phyloP scores from a whole-genome alignment of 2,797 vertebrate genomes.

The Hybognathus amarus region DNA sequence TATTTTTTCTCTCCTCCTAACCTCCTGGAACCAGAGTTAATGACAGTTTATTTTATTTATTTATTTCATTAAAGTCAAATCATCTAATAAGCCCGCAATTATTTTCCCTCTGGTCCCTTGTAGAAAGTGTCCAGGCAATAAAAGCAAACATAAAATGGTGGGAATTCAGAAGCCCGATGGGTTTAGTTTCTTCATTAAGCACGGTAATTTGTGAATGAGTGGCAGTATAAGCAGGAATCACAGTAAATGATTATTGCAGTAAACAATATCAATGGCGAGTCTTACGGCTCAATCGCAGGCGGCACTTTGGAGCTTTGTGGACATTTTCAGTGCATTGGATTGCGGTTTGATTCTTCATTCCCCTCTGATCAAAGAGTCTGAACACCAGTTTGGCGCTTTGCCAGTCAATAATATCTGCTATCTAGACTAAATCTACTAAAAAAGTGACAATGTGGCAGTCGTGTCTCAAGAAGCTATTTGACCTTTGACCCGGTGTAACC shows the following conservation, averaged over 20 bases:
- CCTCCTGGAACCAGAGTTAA: constrained; percentile 84
- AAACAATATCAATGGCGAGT: constrained; percentile 15
- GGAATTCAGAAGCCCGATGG: constrained; percentile 42
- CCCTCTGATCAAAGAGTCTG: constrained; percentile 10
- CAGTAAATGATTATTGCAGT: constrained; percentile 27
- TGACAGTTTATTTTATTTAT: constrained; percentile 89
- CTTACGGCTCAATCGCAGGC: constrained; percentile 16
- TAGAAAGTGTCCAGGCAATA: constrained; percentile 54
- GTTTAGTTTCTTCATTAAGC: constrained; percentile 40
- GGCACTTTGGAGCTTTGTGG: constrained; percentile 5
- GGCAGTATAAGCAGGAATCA: constrained; percentile 21
- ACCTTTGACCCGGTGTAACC: neutral
- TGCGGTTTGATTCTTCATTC: neutral
- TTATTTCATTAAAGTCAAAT: constrained; percentile 83
- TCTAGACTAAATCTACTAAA: neutral
- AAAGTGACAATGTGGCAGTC: neutral
- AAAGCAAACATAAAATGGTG: constrained; percentile 51
- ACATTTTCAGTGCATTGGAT: constrained; percentile 20
- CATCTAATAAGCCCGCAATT: constrained; percentile 62
- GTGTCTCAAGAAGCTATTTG: neutral
- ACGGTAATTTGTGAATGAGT: constrained; percentile 40
- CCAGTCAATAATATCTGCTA: neutral
- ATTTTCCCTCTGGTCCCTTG: constrained; percentile 44
- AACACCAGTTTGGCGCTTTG: neutral
- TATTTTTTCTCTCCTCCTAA: constrained; percentile 75